Base-by-base conservation (phyloP, 1,140 invertebrate species). In the Kradibia gibbosae region DNA sequence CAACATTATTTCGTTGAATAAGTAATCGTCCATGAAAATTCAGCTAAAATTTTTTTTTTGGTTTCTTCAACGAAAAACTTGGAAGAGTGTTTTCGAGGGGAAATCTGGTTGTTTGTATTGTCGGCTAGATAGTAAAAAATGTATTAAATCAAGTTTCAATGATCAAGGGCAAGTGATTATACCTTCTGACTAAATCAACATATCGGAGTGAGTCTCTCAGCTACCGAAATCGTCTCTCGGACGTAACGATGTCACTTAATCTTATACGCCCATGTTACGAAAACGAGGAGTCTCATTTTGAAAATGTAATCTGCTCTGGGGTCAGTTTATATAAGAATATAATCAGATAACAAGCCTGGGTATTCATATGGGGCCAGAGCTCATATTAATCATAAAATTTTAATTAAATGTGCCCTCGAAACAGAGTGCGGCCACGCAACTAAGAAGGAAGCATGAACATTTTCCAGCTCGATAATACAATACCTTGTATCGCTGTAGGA, bases 131-230 rank as follows among this genome's bases (percentile, higher is more conserved):
- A n/a, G n/a, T n/a, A n/a, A 70, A 70, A 53, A 71, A 34, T 17
- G 31, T 25, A 17, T 71, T 25, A 31, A 50, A 48, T 53, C 5
- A 11, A 55, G 39, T 53, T 53, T 42, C 71, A n/a, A 42, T 45
- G 45, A 78, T 55, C 62, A 71, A 71, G 50, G 25, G 8, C 7
- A 17, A 10, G 17, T 0, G n/a, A 28, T 60, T 79, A 34, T 48
- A 55, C 77, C 60, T 71, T 79, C 77, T 70, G 70, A 36, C 31
- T 70, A 53, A n/a, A n/a, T n/a, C n/a, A n/a, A n/a, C n/a, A n/a
- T n/a, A n/a, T n/a, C n/a, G 25, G 17, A 25, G 22, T 45, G 10
- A 71, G 25, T 4, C 5, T 71, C 42, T 17, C 25, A 20, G 20
- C 34, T 67, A 67, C 34, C 22, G 8, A 36, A 34, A 17, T 22